A percentile compares a stretch with the other conserved stretches of the same genome.
Conservation (phyloP, 1,140 invertebrate genomes). For the Homalodisca vitripennis region DNA sequence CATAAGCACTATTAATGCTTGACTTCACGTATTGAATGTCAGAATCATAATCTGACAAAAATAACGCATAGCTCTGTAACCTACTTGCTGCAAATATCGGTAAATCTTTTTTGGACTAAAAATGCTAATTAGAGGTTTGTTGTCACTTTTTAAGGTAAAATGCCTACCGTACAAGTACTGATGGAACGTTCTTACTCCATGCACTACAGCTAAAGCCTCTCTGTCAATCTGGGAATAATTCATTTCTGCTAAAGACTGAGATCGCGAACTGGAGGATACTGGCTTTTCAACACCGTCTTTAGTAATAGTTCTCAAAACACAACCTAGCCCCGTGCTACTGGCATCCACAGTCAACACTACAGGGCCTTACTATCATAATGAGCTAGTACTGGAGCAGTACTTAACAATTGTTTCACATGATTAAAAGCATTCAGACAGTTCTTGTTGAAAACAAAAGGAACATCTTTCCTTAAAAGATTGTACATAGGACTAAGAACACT, state of each 20-base stretch:
- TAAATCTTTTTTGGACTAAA: no score
- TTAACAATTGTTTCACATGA: background rate
- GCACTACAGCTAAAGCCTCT: background rate
- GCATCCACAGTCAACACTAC: background rate
- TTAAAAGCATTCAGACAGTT: slow-evolving; percentile 8
- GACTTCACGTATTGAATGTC: no score
- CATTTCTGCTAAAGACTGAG: background rate
- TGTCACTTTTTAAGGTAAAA: no score
- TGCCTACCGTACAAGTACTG: no score
- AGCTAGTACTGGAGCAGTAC: background rate
- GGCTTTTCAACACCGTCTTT: background rate
- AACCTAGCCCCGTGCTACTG: background rate
- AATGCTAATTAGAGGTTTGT: no score
- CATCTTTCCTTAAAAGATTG: slow-evolving; percentile 12
- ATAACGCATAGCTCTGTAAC: no score
- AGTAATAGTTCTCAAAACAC: background rate
- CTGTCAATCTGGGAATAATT: background rate
- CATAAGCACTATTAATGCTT: no score
- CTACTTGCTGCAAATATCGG: no score
- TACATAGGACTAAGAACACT: background rate
- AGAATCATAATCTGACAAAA: no score
- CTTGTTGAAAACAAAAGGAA: slow-evolving; percentile 9
- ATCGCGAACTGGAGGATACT: background rate
- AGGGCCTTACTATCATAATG: background rate
- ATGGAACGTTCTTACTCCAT: no score